A percentile compares a stretch with the other conserved stretches of the same genome.
Evolutionary conservation across 2,888 invertebrate genomes (phyloP).

Genomic region (Saturnia pavonia): DNA sequence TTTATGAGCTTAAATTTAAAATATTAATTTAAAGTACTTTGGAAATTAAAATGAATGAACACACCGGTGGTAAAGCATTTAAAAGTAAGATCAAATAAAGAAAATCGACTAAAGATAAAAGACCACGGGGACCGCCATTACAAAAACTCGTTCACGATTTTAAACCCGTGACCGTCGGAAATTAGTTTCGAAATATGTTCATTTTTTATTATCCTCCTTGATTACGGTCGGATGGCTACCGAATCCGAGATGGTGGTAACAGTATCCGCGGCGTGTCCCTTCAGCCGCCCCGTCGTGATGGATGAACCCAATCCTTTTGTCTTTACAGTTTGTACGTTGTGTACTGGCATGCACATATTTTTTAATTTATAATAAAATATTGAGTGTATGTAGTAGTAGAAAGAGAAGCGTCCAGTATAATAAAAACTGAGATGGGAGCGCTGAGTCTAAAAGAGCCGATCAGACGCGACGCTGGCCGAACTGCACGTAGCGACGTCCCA

Average conservation of each 20-base stretch:
- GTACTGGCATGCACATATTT: slow-evolving; percentile 32
- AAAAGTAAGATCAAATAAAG: slow-evolving; percentile 3
- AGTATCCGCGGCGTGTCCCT: slow-evolving; percentile 42
- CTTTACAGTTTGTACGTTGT: slow-evolving; percentile 35
- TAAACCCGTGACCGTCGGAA: slow-evolving; percentile 42
- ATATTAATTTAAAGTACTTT: neutral
- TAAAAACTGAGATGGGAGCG: too few relatives aligned
- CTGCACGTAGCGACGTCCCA: too few relatives aligned
- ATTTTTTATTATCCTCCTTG: slow-evolving; percentile 45
- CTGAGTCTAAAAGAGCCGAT: too few relatives aligned
- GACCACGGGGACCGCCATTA: slow-evolving; percentile 17
- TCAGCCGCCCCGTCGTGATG: slow-evolving; percentile 41
- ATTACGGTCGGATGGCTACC: slow-evolving; percentile 59
- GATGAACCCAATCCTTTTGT: slow-evolving; percentile 42
- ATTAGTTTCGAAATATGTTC: slow-evolving; percentile 42
- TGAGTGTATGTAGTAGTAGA: too few relatives aligned
- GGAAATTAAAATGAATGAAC: slow-evolving; percentile 7
- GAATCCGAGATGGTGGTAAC: slow-evolving; percentile 53
- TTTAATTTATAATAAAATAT: neutral
- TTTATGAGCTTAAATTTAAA: neutral
- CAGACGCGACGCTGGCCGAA: too few relatives aligned
- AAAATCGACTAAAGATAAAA: slow-evolving; percentile 24
- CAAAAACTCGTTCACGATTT: slow-evolving; percentile 38
- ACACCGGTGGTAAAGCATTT: neutral
- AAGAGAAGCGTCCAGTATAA: too few relatives aligned